A percentile compares a stretch with the other conserved stretches of the same genome.
Evolutionary conservation across 2,113 vertebrate species (phyloP).

Genomic region (Catharus bicknelli): DNA sequence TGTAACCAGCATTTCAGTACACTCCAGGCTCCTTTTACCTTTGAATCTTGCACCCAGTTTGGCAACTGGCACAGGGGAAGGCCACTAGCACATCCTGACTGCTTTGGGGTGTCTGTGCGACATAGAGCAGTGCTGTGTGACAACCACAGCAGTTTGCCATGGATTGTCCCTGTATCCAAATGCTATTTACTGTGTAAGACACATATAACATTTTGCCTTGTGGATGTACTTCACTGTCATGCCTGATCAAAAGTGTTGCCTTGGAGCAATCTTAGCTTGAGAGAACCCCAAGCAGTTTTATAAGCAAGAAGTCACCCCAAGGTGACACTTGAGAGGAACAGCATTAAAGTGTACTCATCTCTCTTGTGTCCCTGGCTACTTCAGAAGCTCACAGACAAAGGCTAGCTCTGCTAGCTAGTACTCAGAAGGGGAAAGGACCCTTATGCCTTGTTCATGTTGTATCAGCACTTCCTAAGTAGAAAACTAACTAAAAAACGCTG

Average conservation of each 20-base stretch:
- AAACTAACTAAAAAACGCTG: slow-evolving; percentile 45
- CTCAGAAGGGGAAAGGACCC: neutral
- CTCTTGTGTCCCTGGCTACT: slow-evolving; percentile 31
- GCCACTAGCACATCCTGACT: neutral
- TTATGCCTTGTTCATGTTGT: slow-evolving; percentile 6
- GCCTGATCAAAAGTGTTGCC: slow-evolving; percentile 42
- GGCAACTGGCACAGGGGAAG: neutral
- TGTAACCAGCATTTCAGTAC: neutral
- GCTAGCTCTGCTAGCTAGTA: neutral
- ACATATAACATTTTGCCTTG: neutral
- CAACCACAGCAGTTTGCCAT: neutral
- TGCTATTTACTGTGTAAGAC: slow-evolving; percentile 13
- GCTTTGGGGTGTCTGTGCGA: fast-evolving
- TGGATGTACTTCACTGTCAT: neutral
- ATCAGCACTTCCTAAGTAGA: slow-evolving; percentile 3
- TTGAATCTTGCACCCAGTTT: neutral
- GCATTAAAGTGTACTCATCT: slow-evolving; percentile 16
- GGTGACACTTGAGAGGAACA: slow-evolving; percentile 42
- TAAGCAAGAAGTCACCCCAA: slow-evolving; percentile 37
- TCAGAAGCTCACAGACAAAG: slow-evolving; percentile 42
- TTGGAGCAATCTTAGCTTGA: slow-evolving; percentile 20
- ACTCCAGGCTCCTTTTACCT: neutral
- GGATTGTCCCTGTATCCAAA: neutral
- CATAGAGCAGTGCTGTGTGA: neutral
- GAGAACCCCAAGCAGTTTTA: slow-evolving; percentile 19